Evolutionary conservation across 2,797 vertebrate species (phyloP).

Genomic region (Schizothorax lantsangensis): DNA sequence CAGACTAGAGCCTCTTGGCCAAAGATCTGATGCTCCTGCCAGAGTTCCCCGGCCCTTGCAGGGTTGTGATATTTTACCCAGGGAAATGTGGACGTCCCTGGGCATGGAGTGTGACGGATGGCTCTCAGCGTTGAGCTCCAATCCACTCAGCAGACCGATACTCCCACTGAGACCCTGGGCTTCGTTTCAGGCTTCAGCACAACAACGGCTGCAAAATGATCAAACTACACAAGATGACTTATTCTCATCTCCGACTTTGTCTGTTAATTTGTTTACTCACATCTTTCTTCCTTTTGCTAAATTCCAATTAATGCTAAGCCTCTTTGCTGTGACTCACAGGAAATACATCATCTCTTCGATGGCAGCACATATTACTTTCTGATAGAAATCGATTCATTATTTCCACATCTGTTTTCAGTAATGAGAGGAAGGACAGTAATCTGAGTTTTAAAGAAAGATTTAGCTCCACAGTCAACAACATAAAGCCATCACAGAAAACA

Average conservation of each 20-base stretch:
- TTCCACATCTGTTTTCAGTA: conserved; percentile 48
- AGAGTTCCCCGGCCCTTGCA: conserved; percentile 50
- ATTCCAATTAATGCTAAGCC: conserved; percentile 12
- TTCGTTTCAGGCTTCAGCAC: conserved; percentile 46
- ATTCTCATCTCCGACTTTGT: not conserved
- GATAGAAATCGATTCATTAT: conserved; percentile 35
- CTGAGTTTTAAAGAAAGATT: conserved; percentile 39
- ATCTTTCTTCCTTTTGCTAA: not conserved
- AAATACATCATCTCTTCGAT: conserved; percentile 27
- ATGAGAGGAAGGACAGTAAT: conserved; percentile 40
- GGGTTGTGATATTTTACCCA: conserved; percentile 71
- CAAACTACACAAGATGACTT: conserved; percentile 25
- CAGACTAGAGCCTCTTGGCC: conserved; percentile 60
- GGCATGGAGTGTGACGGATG: conserved; percentile 67
- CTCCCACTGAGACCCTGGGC: conserved; percentile 67
- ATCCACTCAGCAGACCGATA: conserved; percentile 66
- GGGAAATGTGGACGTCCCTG: conserved; percentile 61
- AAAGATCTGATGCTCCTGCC: conserved; percentile 67
- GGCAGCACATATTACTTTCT: conserved; percentile 23
- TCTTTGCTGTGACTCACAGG: not conserved
- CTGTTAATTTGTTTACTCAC: conserved; percentile 16
- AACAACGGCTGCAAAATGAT: conserved; percentile 8
- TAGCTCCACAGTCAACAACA: conserved; percentile 24
- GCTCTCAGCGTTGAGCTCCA: conserved; percentile 55
- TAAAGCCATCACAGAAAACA: conserved; percentile 36